Base-by-base conservation (phyloP, 2,797 vertebrate genomes). In the Eulemur albifrons region DNA sequence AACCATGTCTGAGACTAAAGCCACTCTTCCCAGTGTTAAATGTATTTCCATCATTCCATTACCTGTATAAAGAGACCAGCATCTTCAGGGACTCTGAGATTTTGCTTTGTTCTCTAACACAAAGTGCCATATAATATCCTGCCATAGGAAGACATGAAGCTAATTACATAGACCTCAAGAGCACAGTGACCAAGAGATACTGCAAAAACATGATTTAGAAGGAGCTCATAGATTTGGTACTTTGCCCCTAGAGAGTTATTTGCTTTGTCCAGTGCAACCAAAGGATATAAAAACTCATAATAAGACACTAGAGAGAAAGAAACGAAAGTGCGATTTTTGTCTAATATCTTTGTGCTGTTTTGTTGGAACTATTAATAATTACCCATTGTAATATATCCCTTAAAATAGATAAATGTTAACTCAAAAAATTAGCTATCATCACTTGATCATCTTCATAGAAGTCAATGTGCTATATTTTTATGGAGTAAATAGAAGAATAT, bases 21-120 rank as follows among this genome's bases (percentile, higher is more conserved):
- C 1, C 17, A 52, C 20, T 32, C 27, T 82, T 79, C 69, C 4
- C n/a, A 25, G 32, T 90, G 13, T 81, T 88, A 88, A 72, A 50
- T 70, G 25, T 92, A 25, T 84, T 90, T 77, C 11, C 23, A 79
- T 83, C 1, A 5, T 88, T 54, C 38, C 14, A 65, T 63, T 91
- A 97, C 95, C 86, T 93, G 70, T 91, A n/a, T 50, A 86, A 73
- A 86, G 32, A 91, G 27, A 93, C 72, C 18, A 48, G 21, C 45
- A 91, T 84, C 59, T 81, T 96, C 75, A 30, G 12, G 48, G 12
- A 88, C 20, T 70, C 21, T 80, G 61, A 87, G n/a, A 57, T 72
- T 88, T 88, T 61, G 12, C 70, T 82, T 7, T 83, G 50, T n/a
- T 95, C 54, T 70, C 7, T 59, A 91, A 77, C n/a, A 79, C 7